phyloP scores from a whole-genome alignment of 2,113 vertebrate species.

The Dunckerocampus dactyliophorus region DNA sequence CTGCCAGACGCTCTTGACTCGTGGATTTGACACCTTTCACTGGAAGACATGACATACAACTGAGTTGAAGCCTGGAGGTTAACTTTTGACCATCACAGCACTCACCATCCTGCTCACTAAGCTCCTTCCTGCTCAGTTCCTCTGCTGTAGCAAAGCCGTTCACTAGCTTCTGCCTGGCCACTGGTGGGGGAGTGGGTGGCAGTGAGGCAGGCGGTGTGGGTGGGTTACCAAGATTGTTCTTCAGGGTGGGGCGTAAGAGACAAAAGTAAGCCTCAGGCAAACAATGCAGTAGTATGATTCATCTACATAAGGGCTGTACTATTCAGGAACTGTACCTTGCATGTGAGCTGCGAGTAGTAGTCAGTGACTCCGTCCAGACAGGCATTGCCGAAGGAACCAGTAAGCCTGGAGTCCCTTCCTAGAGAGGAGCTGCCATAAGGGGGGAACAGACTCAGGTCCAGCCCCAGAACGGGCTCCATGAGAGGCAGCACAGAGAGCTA shows the following conservation, averaged over 20 bases:
- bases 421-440: conserved; percentile 86
- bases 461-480: conserved; percentile 91
- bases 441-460: conserved; percentile 89
- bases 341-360: conserved; percentile 95
- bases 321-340: conserved; percentile 66
- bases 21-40: conserved; percentile 62
- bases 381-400: conserved; percentile 89
- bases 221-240: conserved; percentile 97
- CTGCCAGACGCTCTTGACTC: conserved; percentile 80
- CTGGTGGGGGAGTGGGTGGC: conserved; percentile 92
- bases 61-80: background rate
- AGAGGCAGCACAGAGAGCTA: conserved; percentile 91
- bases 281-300: background rate
- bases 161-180: conserved; percentile 86
- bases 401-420: conserved; percentile 82
- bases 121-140: conserved; percentile 83
- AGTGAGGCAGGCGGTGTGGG: conserved; percentile 95
- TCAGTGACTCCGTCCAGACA: conserved; percentile 88
- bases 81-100: too few relatives aligned
- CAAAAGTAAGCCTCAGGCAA: too few relatives aligned
- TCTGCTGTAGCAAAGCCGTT: conserved; percentile 92
- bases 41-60: background rate
- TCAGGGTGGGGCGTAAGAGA: conserved; percentile 59
- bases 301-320: background rate
- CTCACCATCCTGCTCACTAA: conserved; percentile 79